Conservation (phyloP, 2,888 invertebrate species). For the Melanchra persicariae region DNA sequence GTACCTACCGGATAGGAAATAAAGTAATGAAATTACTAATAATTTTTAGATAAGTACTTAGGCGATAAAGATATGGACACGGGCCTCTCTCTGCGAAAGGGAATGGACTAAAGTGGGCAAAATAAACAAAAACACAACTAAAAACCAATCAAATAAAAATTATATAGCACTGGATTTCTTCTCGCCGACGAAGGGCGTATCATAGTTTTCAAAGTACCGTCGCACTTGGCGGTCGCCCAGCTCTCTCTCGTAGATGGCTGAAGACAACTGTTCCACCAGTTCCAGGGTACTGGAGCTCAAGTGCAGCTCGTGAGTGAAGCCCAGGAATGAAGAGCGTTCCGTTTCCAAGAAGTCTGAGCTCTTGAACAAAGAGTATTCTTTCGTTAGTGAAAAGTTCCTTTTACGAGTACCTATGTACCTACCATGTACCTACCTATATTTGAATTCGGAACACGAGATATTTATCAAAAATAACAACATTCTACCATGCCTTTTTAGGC, state of each 20-base stretch:
- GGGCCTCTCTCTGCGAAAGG: not conserved
- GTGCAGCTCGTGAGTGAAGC: slow-evolving; percentile 74
- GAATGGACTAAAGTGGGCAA: not conserved
- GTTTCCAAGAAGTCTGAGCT: slow-evolving; percentile 74
- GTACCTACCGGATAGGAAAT: too few relatives aligned
- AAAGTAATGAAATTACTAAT: too few relatives aligned
- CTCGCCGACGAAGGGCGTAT: slow-evolving; percentile 77
- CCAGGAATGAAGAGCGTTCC: slow-evolving; percentile 81
- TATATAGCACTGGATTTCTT: slow-evolving; percentile 5
- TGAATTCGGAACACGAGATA: not conserved
- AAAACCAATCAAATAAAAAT: slow-evolving; percentile 5
- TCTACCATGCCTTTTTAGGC: too few relatives aligned
- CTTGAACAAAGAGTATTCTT: slow-evolving; percentile 61
- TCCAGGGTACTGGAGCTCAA: slow-evolving; percentile 76
- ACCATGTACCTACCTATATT: not conserved
- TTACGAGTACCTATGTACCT: too few relatives aligned
- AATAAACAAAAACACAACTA: slow-evolving; percentile 16
- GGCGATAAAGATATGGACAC: too few relatives aligned
- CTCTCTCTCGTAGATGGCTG: slow-evolving; percentile 68
- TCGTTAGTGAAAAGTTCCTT: slow-evolving; percentile 3
- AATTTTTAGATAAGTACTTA: too few relatives aligned
- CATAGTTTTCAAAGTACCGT: slow-evolving; percentile 81
- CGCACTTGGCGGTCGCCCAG: slow-evolving; percentile 79
- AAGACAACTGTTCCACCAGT: slow-evolving; percentile 74
- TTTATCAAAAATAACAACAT: not conserved